These are phyloP conservation scores for Bucco capensis DNA, from an alignment of 2,113 vertebrate genomes.

Conservation along the genomic window DNA sequence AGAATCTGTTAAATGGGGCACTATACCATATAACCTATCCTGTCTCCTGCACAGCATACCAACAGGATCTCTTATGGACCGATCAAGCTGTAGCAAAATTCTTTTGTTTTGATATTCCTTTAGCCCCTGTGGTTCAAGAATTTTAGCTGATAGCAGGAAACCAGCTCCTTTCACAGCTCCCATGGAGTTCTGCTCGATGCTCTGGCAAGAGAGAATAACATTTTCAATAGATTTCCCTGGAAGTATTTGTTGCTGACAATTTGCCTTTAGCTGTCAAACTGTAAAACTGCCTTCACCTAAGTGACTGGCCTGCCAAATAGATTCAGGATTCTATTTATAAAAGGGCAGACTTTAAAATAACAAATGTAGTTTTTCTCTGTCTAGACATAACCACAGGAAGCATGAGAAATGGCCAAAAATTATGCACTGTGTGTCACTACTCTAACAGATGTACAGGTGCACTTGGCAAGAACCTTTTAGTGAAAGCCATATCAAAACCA, in stretches of 20 bases:
- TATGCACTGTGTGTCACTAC: not conserved
- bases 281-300: not conserved
- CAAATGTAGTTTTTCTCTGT: slow-evolving; percentile 9
- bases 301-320: not conserved
- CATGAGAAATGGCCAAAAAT: not conserved
- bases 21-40: not conserved
- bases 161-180: not conserved
- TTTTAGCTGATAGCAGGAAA: not conserved
- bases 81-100: not conserved
- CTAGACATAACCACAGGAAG: slow-evolving; percentile 42
- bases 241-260: slow-evolving; percentile 15
- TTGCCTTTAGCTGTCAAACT: not conserved
- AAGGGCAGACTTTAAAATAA: not conserved
- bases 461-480: not conserved
- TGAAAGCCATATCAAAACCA: not conserved
- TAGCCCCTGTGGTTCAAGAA: not conserved
- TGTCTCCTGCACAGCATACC: not conserved
- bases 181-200: not conserved
- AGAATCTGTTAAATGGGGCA: not conserved
- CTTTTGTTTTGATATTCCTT: not conserved
- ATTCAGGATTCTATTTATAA: slow-evolving; percentile 13
- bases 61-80: not conserved
- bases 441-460: not conserved
- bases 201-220: not conserved
- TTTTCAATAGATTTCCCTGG: slow-evolving; percentile 1